Base-by-base conservation (phyloP, 1,140 invertebrate genomes). In the Drosophila ogumai region DNA sequence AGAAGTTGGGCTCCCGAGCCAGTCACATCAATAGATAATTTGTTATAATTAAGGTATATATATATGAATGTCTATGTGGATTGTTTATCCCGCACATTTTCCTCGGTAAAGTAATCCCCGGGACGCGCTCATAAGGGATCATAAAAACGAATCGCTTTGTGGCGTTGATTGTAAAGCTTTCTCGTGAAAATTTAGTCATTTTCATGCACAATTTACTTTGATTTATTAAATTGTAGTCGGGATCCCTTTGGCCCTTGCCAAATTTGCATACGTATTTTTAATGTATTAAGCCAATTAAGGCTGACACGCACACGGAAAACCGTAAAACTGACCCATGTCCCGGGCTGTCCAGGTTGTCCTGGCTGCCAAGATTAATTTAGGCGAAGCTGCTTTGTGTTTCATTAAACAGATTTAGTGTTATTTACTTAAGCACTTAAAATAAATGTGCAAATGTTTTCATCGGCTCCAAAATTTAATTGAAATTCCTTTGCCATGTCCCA, bases 21-120 rank as follows among this genome's bases (percentile, higher is more conserved):
- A 59, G 68, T 71, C 76, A 81, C 77, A 84, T 84, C 81, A 84
- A 86, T 84, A 81, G 69, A 79, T 84, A 85, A 76, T 84, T 81
- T 81, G 73, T 84, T 82, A 85, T 81, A 84, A 84, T 85, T 84
- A 84, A 73, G 75, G 49, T 68, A 59, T 36, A 41, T n/a, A 12
- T 31, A 32, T 36, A 64, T 34, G 22, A 34, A 52, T 60, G 63
- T 40, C 22, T 32, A 46, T 43, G 19, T 22, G 43, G 44, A 25
- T 60, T 28, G 40, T 28, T 60, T 64, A 46, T 58, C 32, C 40
- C 61, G 8, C 50, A 75, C 52, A 74, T 50, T 50, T 47, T 36
- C 46, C 32, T 28, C 22, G 31, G 31, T 12, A 6, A 36, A 54
- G 38, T 66, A 69, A 69, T 69, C 61, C 47, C 52, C n/a, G 9